phyloP scores from a whole-genome alignment of 2,113 vertebrate species.

The Anarrhichthys ocellatus region DNA sequence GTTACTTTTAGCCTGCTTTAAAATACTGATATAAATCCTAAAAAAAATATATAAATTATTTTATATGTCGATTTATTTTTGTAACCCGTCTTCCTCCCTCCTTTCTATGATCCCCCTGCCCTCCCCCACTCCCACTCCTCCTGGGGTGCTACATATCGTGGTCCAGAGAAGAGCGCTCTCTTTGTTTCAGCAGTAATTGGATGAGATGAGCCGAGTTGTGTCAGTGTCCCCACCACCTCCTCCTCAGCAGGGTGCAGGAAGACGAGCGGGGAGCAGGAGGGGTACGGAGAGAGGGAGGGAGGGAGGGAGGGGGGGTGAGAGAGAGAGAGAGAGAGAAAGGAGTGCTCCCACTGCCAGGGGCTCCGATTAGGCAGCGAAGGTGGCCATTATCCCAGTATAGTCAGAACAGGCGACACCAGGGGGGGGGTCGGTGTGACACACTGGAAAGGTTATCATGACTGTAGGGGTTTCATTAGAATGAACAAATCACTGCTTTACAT shows the following conservation, averaged over 20 bases:
- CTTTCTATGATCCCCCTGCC: conserved; percentile 28
- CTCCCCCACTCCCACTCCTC: conserved; percentile 43
- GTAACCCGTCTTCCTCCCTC: conserved; percentile 7
- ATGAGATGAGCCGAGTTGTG: conserved; percentile 76
- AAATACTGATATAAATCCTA: background rate
- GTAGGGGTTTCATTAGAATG: conserved; percentile 76
- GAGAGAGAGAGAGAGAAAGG: conserved; percentile 49
- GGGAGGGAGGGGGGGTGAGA: conserved; percentile 42
- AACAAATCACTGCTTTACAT: conserved; percentile 79
- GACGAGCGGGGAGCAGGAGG: conserved; percentile 31
- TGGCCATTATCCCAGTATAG: conserved; percentile 74
- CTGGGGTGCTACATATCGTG: conserved; percentile 58
- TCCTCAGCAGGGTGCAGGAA: conserved; percentile 70
- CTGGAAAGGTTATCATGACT: conserved; percentile 80
- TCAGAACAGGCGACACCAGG: conserved; percentile 63
- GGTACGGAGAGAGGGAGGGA: conserved; percentile 16
- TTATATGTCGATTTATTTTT: conserved; percentile 31
- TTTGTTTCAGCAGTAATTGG: conserved; percentile 82
- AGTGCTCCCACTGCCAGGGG: conserved; percentile 61
- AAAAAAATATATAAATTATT: background rate
- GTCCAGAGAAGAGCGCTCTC: conserved; percentile 66
- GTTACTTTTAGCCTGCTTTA: background rate
- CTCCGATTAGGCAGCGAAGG: conserved; percentile 74
- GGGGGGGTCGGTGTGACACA: conserved; percentile 67
- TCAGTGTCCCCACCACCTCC: conserved; percentile 78